Conservation (phyloP, 1,140 invertebrate genomes). For the Elymnias hypermnestra region DNA sequence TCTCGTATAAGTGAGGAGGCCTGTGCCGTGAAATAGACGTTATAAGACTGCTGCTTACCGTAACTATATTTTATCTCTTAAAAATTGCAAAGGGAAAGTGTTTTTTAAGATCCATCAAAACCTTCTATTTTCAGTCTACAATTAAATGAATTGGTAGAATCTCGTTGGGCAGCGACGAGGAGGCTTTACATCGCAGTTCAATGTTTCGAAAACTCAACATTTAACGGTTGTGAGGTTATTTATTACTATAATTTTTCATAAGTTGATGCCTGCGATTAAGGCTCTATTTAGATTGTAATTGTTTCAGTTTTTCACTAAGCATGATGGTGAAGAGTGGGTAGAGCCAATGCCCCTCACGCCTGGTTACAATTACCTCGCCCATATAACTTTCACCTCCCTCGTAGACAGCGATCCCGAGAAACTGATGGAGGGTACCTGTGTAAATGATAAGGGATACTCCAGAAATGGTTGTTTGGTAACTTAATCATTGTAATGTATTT, state of each 20-base stretch:
- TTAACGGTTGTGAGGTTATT: slow-evolving; percentile 35
- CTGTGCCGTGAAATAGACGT: too few relatives aligned
- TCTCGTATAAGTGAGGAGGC: too few relatives aligned
- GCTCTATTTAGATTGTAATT: too few relatives aligned
- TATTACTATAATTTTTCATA: too few relatives aligned
- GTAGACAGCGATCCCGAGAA: slow-evolving; percentile 31
- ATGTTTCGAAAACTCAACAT: slow-evolving; percentile 24
- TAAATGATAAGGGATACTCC: slow-evolving; percentile 24
- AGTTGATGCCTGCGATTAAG: too few relatives aligned
- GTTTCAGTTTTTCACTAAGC: slow-evolving; percentile 42
- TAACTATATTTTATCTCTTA: too few relatives aligned
- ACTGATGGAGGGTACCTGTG: slow-evolving; percentile 33
- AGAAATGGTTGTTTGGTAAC: slow-evolving; percentile 35
- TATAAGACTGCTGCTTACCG: too few relatives aligned
- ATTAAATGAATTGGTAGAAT: neutral
- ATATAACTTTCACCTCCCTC: slow-evolving; percentile 33
- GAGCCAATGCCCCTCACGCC: slow-evolving; percentile 23
- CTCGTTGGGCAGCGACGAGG: slow-evolving; percentile 16
- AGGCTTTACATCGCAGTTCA: slow-evolving; percentile 30
- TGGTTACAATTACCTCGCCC: slow-evolving; percentile 34
- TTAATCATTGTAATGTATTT: too few relatives aligned
- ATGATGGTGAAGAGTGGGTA: slow-evolving; percentile 36
- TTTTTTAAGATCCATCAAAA: too few relatives aligned
- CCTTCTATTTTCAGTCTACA: slow-evolving; percentile 1
- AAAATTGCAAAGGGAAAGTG: too few relatives aligned